phyloP scores from a whole-genome alignment of 2,888 invertebrate genomes.

The Acanthosoma haemorrhoidale region DNA sequence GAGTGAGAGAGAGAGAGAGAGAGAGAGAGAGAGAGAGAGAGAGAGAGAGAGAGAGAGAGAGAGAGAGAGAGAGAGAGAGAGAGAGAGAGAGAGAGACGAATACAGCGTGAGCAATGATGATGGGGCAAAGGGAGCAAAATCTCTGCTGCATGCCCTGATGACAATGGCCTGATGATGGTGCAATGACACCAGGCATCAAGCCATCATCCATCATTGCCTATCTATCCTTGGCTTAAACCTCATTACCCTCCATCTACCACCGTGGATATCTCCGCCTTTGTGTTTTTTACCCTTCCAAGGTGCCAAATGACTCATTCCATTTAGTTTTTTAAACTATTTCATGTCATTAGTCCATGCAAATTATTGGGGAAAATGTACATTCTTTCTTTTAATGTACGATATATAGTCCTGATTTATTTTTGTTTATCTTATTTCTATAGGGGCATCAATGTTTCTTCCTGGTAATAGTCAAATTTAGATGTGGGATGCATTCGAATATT shows the following conservation, averaged over 20 bases:
- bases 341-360: no score
- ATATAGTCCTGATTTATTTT: no score
- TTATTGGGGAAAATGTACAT: no score
- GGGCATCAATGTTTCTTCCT: no score
- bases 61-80: background rate
- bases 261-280: background rate
- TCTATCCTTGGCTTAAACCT: slow-evolving; percentile 13
- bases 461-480: no score
- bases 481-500: no score
- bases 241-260: slow-evolving; percentile 15
- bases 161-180: background rate
- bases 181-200: slow-evolving; percentile 6
- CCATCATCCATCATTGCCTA: slow-evolving; percentile 14
- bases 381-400: no score
- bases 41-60: background rate
- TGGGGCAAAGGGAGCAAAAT: no score
- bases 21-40: background rate
- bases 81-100: background rate
- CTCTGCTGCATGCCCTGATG: background rate
- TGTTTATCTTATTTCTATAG: no score
- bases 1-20: background rate
- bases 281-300: no score
- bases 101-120: background rate
- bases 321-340: no score
- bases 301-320: no score